These are phyloP conservation scores for Acridotheres tristis DNA, from an alignment of 2,797 vertebrate genomes.

Conservation along the genomic window DNA sequence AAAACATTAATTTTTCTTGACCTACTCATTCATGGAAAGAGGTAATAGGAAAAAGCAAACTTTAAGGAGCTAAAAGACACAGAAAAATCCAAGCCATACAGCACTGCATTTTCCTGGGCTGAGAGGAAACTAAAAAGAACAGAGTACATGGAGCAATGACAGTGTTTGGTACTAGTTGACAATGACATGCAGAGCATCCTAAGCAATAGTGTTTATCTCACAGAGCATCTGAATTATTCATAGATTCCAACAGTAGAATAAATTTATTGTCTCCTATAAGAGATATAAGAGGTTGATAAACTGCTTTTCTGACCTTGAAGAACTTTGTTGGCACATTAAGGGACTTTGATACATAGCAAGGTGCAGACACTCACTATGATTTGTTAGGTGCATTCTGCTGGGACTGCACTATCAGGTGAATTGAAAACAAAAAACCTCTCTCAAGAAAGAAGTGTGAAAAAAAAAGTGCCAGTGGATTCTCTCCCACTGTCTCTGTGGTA, in stretches of 20 bases:
- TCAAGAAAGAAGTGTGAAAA: neutral
- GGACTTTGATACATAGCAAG: constrained; percentile 75
- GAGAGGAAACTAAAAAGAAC: neutral
- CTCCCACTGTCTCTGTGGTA: neutral
- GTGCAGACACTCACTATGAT: constrained; percentile 71
- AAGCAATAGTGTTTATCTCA: constrained; percentile 80
- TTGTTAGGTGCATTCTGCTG: constrained; percentile 64
- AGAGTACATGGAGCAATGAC: neutral
- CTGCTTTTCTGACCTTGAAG: constrained; percentile 87
- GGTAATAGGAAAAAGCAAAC: neutral
- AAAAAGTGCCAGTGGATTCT: neutral
- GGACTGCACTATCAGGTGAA: constrained; percentile 48
- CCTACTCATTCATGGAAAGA: neutral
- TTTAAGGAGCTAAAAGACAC: neutral
- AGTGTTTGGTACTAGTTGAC: constrained; percentile 50
- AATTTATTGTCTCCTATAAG: constrained; percentile 84
- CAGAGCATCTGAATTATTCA: constrained; percentile 86
- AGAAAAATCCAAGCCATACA: neutral
- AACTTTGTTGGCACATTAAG: constrained; percentile 80
- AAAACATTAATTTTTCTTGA: neutral
- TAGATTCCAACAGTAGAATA: constrained; percentile 76
- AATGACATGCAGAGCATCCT: constrained; percentile 66
- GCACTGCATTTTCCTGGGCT: neutral
- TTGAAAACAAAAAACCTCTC: constrained; percentile 51
- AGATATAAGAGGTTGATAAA: constrained; percentile 84